phyloP scores from a whole-genome alignment of 1,140 invertebrate genomes.

The Drosophila equinoxialis region DNA sequence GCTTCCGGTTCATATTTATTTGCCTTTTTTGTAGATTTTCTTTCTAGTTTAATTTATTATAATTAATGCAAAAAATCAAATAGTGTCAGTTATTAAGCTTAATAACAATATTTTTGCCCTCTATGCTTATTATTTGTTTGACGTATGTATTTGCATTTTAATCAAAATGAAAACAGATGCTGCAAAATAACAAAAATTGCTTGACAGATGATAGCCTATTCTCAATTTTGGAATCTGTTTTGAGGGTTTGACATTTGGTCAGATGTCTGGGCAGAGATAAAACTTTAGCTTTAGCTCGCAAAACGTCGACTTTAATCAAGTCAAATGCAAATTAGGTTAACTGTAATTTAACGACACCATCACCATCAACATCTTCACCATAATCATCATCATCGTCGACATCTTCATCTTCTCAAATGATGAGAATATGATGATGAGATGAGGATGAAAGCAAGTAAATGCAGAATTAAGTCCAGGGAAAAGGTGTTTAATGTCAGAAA shows the following conservation, averaged over 20 bases:
- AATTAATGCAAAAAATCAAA: conserved; percentile 60
- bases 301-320: conserved; percentile 47
- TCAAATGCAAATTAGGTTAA: conserved; percentile 69
- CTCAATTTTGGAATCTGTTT: conserved; percentile 2
- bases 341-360: conserved; percentile 64
- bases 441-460: conserved; percentile 44
- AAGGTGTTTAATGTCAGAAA: conserved; percentile 18
- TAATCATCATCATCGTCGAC: not conserved
- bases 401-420: conserved; percentile 24
- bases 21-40: conserved; percentile 5
- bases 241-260: conserved; percentile 32
- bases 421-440: conserved; percentile 32
- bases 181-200: conserved; percentile 17
- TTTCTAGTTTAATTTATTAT: conserved; percentile 64
- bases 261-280: conserved; percentile 36
- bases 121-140: not conserved
- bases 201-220: conserved; percentile 27
- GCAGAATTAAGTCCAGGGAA: conserved; percentile 6
- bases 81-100: conserved; percentile 69
- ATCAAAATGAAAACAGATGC: conserved; percentile 63
- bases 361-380: conserved; percentile 18
- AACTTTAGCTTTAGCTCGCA: conserved; percentile 28
- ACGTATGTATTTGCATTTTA: conserved; percentile 65
- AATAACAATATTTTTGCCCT: conserved; percentile 57
- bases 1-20: conserved; percentile 1